Base-by-base conservation (phyloP, 2,797 vertebrate genomes). In the Sebastes jordani region DNA sequence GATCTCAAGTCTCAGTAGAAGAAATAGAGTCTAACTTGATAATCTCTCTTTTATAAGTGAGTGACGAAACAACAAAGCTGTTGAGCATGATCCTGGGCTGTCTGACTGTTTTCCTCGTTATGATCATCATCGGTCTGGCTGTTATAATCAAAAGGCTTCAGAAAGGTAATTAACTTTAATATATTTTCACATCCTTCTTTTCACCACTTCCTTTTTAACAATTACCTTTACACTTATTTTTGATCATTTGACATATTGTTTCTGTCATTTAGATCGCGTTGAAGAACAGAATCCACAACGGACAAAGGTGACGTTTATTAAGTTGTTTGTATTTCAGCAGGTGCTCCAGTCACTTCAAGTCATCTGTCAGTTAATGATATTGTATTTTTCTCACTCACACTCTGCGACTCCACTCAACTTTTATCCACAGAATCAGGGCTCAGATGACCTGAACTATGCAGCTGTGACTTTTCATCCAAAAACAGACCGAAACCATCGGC, bases 391-490 rank as follows among this genome's bases (percentile, higher is more conserved):
- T 14, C 16, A 55, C 30, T 36, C 4, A 38, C n/a, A 11, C 23
- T 29, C 49, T 18, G 46, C 6, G 6, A 18, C 18, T 49, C 18
- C 0, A 20, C 18, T 20, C 13, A 20, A 29, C 11, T 10, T 10
- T 7, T 63, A 0, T 59, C 27, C 10, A 6, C 56, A 88, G 86
- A 70, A 1, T 38, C 64, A 4, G 20, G 38, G 7, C n/a, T 67
- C 80, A 4, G 70, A 78, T 29, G 20, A 83, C 1, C 11, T 80
- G 32, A 75, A 80, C 67, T 89, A 92, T 1, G 70, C 87, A 23
- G 30, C 76, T 0, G 38, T 91, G 61, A 76, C 14, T 38, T 82
- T 89, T 18, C 68, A 1, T 61, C 54, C 11, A 23, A 85, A 60
- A 29, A 1, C 27, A 7, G 63, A 62, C 23, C 46, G 71, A 54